Percentiles rank a stretch among this genome's conserved stretches.
phyloP scores from a whole-genome alignment of 1,140 invertebrate species.

The Drosophila dunni region DNA sequence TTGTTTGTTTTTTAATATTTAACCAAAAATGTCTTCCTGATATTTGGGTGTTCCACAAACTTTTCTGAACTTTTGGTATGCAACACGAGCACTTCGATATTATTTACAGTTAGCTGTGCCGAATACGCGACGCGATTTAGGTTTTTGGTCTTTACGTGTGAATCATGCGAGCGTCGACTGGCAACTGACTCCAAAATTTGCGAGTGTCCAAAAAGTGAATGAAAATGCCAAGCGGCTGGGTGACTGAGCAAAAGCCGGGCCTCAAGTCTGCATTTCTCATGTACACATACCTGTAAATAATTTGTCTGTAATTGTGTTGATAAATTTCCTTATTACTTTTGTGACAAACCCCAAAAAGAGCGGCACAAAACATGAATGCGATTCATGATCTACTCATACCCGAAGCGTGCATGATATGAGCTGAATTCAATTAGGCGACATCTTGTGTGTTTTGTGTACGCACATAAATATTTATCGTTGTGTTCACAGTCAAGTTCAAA shows the following conservation, averaged over 20 bases:
- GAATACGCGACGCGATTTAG: constrained; percentile 60
- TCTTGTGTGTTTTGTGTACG: constrained; percentile 6
- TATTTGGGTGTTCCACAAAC: constrained; percentile 38
- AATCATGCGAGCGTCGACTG: constrained; percentile 57
- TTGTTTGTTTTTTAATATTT: constrained; percentile 34
- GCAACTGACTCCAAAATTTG: constrained; percentile 50
- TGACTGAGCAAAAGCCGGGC: constrained; percentile 32
- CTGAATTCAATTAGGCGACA: constrained; percentile 62
- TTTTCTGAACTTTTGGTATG: constrained; percentile 44
- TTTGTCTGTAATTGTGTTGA: constrained; percentile 23
- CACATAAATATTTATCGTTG: constrained; percentile 10
- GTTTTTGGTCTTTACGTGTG: constrained; percentile 43
- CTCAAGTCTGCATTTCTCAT: constrained; percentile 32
- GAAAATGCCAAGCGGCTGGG: constrained; percentile 37
- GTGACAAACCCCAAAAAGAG: constrained; percentile 27
- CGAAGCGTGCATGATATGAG: constrained; percentile 20
- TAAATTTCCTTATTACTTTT: constrained; percentile 44
- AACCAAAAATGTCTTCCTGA: constrained; percentile 29
- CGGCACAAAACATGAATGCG: constrained; percentile 16
- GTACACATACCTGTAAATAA: background rate
- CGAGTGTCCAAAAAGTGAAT: constrained; percentile 52
- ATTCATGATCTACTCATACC: background rate
- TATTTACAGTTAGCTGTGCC: constrained; percentile 59
- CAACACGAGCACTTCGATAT: constrained; percentile 42
- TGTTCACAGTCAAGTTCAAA: constrained; percentile 58